Base-by-base conservation (phyloP, 2,888 invertebrate species). In the Athalia cordata region DNA sequence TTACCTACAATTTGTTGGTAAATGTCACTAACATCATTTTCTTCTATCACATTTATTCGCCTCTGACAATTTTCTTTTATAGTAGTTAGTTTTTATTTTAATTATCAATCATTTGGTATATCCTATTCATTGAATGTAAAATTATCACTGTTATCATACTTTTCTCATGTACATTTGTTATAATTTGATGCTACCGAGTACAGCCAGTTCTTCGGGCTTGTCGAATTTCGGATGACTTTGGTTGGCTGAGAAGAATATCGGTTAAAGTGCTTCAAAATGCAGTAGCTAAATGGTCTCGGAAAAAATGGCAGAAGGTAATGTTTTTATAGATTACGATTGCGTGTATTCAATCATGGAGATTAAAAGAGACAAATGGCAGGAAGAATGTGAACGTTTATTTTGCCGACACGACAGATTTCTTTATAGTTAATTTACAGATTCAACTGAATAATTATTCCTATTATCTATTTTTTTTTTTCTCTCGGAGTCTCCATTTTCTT, bases 291-390 rank as follows among this genome's bases (percentile, higher is more conserved):
- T 61, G 72, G 47, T 72, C 72, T 72, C 59, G 3, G 72, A 59
- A 47, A 61, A 59, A 61, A 72, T 61, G 59, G 59, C 59, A 61
- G 59, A 61, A 72, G 59, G 72, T 72, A 72, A 45, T 72, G 72
- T 72, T 72, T 47, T 47, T 72, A 59, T 61, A 72, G 47, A 72
- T 59, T 72, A 72, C 59, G 47, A 72, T 59, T 61, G 72, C 47
- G 72, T 72, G 72, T 72, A 72, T 72, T 72, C 59, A 72, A 72
- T 72, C 59, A 61, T 59, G 72, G 59, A 7, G 45, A 59, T 9
- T 0, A 55, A 68, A 43, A 68, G 50, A 68, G 15, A 68, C 7
- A 55, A 64, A 64, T 43, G 4, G 7, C n/a, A n/a, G 13, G 61
- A 13, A 7, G 5, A 61, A n/a, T 7, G 15, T 15, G 43, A 64